A percentile compares a stretch with the other conserved stretches of the same genome.
These are phyloP conservation scores for Mus caroli DNA, from an alignment of 2,797 vertebrate species.

Conservation along the genomic window DNA sequence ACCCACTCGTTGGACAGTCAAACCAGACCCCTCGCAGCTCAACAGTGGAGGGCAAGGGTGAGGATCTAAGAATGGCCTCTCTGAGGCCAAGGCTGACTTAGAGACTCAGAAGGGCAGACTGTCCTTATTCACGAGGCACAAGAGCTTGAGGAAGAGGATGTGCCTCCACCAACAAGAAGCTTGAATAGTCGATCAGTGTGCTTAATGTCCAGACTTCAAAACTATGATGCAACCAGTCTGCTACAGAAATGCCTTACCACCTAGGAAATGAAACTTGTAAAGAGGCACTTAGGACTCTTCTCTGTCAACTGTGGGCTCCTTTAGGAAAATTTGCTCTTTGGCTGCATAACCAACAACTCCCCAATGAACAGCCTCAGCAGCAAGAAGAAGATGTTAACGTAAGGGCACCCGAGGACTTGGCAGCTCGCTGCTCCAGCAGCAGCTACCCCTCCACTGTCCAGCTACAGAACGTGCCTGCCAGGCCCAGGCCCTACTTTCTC, in stretches of 20 bases:
- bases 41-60: neutral
- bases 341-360: neutral
- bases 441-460: too few relatives aligned
- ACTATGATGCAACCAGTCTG: neutral
- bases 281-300: neutral
- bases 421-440: too few relatives aligned
- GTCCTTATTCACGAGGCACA: neutral
- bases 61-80: neutral
- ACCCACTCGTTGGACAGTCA: neutral
- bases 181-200: accelerated
- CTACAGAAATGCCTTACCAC: slow-evolving; percentile 9
- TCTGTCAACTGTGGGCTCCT: neutral
- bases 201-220: neutral
- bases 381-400: neutral
- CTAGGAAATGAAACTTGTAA: slow-evolving; percentile 19
- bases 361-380: neutral
- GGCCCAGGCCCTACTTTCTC: neutral
- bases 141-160: neutral
- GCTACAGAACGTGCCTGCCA: too few relatives aligned
- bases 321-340: neutral
- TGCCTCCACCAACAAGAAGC: neutral
- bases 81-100: neutral
- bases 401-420: neutral
- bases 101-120: neutral
- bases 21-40: neutral